Conservation (phyloP, 2,888 invertebrate species). For the Beris chalybata region DNA sequence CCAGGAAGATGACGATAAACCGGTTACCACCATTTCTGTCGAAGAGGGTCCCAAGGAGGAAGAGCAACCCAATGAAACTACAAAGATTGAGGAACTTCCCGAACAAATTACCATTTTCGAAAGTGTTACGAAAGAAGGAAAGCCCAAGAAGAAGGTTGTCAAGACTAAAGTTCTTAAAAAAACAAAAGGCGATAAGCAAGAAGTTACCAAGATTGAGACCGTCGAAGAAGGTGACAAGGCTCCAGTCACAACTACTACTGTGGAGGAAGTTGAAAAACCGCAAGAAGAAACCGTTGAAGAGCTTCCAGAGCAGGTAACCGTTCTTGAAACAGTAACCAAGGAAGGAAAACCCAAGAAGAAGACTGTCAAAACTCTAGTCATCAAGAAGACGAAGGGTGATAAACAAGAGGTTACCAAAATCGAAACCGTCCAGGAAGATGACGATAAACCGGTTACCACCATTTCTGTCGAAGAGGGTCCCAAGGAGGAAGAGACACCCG, state of each 20-base stretch:
- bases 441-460: conserved; percentile 47
- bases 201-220: conserved; percentile 54
- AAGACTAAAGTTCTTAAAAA: conserved; percentile 59
- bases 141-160: conserved; percentile 51
- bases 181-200: conserved; percentile 52
- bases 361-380: conserved; percentile 47
- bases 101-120: conserved; percentile 52
- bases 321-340: conserved; percentile 43
- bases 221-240: conserved; percentile 55
- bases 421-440: conserved; percentile 53
- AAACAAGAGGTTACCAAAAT: conserved; percentile 52
- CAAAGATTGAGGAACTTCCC: conserved; percentile 47
- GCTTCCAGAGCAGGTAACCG: conserved; percentile 44
- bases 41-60: not conserved
- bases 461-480: conserved; percentile 39
- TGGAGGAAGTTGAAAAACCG: conserved; percentile 41
- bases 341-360: conserved; percentile 45
- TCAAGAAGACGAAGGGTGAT: conserved; percentile 45
- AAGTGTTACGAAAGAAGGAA: conserved; percentile 54
- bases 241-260: conserved; percentile 53
- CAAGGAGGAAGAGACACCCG: conserved; percentile 30
- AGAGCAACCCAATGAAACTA: conserved; percentile 20
- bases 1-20: conserved; percentile 49
- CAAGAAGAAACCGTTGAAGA: conserved; percentile 29
- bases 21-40: conserved; percentile 42